Base-by-base conservation (phyloP, 2,797 vertebrate species). In the Bradypodion pumilum region DNA sequence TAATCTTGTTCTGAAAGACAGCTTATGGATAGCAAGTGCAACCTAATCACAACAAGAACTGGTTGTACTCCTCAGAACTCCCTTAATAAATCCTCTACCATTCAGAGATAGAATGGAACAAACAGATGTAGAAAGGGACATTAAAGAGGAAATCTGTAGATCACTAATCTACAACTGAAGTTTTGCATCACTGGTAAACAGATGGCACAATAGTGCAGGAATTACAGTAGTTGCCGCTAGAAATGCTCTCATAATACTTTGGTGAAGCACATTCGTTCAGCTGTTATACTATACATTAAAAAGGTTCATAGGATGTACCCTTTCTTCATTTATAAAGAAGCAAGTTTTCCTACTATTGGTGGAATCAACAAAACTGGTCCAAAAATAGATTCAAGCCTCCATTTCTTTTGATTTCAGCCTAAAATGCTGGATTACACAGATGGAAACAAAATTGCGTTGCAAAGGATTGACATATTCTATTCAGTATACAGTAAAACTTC, bases 321-420 rank as follows among this genome's bases (percentile, higher is more conserved):
- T 42, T 52, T 3, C 21, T 56, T 56, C 10, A 49, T 49, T 8
- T 29, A 42, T 69, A 76, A 70, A 85, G 27, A 32, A 76, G 15
- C 15, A 80, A 66, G 62, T 74, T 56, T 69, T 42, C 29, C 29
- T 68, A n/a, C 46, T 81, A 62, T 52, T 42, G n/a, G 29, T n/a
- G 19, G 9, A 81, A 10, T 52, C 75, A 73, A 46, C 29, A 56
- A 62, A 59, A n/a, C 7, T 25, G 15, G 37, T 85, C 73, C 63
- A 81, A 81, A 81, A 63, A 75, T 29, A 85, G 63, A 60, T 80
- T 16, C 8, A 60, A 69, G 60, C 66, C 77, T 77, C 40, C 69
- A 52, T 46, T 49, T 42, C 21, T n/a, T 40, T 77, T 62, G 21
- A 70, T 70, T 63, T 44, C 44, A 72, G 25, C n/a, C 32, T 62